Conservation (phyloP, 2,113 vertebrate species). For the Tretioscincus oriximinensis region DNA sequence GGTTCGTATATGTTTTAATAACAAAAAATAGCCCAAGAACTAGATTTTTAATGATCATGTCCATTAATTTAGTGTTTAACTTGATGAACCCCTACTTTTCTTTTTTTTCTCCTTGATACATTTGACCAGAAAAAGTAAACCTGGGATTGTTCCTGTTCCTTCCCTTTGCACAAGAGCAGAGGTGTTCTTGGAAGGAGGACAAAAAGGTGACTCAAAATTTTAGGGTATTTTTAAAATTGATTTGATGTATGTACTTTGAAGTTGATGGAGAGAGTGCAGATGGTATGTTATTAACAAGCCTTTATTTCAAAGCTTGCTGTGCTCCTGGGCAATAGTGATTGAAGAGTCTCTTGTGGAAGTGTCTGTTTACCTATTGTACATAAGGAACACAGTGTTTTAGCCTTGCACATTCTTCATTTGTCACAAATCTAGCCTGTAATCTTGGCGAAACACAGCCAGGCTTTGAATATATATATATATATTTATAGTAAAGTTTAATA, state of each 20-base stretch:
- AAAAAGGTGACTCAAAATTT: slow-evolving; percentile 66
- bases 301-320: slow-evolving; percentile 70
- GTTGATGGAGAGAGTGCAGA: slow-evolving; percentile 67
- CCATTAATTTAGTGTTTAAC: not conserved
- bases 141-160: slow-evolving; percentile 30
- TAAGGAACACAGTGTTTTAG: slow-evolving; percentile 60
- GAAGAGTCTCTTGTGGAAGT: slow-evolving; percentile 75
- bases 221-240: slow-evolving; percentile 67
- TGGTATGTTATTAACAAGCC: slow-evolving; percentile 74
- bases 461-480: slow-evolving; percentile 40
- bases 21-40: not conserved
- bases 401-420: slow-evolving; percentile 70
- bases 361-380: slow-evolving; percentile 59
- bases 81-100: not conserved
- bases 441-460: slow-evolving; percentile 48
- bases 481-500: slow-evolving; percentile 20
- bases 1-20: not conserved
- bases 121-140: slow-evolving; percentile 33
- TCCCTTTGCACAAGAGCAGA: slow-evolving; percentile 50
- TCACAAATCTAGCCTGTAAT: slow-evolving; percentile 68
- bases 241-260: slow-evolving; percentile 53
- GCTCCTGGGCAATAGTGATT: slow-evolving; percentile 64
- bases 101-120: slow-evolving; percentile 21
- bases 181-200: slow-evolving; percentile 62
- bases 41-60: not conserved